These are phyloP conservation scores for Mergus octosetaceus DNA, from an alignment of 2,797 vertebrate genomes.

Conservation along the genomic window DNA sequence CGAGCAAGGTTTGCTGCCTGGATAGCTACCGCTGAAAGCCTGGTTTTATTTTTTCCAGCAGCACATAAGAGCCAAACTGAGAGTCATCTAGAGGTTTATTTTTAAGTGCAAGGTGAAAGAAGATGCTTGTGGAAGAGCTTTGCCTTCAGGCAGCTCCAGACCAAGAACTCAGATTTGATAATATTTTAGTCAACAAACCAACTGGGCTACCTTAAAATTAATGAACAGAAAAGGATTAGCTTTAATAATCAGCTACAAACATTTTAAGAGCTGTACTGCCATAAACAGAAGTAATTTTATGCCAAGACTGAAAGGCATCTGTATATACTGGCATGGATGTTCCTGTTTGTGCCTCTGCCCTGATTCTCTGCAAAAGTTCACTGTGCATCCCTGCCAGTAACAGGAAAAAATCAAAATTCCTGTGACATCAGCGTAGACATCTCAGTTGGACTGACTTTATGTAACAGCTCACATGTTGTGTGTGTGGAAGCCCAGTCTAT, in stretches of 20 bases:
- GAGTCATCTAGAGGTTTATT: not conserved
- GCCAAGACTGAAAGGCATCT: not conserved
- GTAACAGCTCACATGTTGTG: not conserved
- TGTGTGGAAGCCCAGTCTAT: not conserved
- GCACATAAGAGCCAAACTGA: not conserved
- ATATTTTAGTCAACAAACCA: not conserved
- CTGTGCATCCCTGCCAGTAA: not conserved
- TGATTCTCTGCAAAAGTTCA: not conserved
- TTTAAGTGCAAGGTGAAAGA: not conserved
- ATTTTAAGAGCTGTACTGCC: not conserved
- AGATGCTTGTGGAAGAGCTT: not conserved
- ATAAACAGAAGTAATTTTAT: not conserved
- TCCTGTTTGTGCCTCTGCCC: not conserved
- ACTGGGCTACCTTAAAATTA: not conserved
- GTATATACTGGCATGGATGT: not conserved
- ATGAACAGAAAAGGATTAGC: not conserved
- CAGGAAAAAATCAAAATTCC: not conserved
- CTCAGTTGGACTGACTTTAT: not conserved
- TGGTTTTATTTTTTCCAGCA: not conserved
- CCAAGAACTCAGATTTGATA: not conserved
- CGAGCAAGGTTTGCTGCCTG: rapidly evolving
- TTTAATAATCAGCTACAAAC: not conserved
- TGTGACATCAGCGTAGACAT: not conserved
- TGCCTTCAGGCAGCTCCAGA: not conserved
- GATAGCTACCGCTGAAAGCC: not conserved